phyloP scores from a whole-genome alignment of 2,888 invertebrate species.

The Globia sparganii region DNA sequence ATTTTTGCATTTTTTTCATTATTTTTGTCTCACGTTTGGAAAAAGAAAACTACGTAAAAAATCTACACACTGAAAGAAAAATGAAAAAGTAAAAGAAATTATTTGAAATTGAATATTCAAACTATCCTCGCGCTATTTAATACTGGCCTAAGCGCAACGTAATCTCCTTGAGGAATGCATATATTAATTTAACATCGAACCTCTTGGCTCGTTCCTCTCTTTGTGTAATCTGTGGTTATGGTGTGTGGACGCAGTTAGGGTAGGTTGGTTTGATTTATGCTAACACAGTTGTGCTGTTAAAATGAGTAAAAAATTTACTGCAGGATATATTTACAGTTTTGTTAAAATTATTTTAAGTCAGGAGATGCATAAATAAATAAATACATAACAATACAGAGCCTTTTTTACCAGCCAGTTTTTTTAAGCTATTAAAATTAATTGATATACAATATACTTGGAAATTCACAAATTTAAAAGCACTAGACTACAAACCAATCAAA shows the following conservation, averaged over 20 bases:
- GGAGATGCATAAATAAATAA: not conserved
- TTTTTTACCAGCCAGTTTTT: not conserved
- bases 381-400: not conserved
- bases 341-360: not conserved
- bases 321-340: not conserved
- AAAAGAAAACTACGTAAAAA: not conserved
- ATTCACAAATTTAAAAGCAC: not conserved
- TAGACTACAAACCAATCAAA: slow-evolving; percentile 46
- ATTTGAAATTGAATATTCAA: slow-evolving; percentile 46
- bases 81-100: slow-evolving; percentile 43
- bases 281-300: not conserved
- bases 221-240: slow-evolving; percentile 2
- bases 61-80: not conserved
- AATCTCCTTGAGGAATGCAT: slow-evolving; percentile 37
- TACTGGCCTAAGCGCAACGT: slow-evolving; percentile 38
- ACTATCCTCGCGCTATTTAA: slow-evolving; percentile 22
- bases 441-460: not conserved
- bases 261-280: not conserved
- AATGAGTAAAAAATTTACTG: not conserved
- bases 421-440: not conserved
- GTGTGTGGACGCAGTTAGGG: not conserved
- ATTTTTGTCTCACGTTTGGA: not conserved
- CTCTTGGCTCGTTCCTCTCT: slow-evolving; percentile 8
- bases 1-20: not conserved
- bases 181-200: slow-evolving; percentile 34